phyloP scores from a whole-genome alignment of 2,888 invertebrate species.

The Scelioninae gen. 1 region DNA sequence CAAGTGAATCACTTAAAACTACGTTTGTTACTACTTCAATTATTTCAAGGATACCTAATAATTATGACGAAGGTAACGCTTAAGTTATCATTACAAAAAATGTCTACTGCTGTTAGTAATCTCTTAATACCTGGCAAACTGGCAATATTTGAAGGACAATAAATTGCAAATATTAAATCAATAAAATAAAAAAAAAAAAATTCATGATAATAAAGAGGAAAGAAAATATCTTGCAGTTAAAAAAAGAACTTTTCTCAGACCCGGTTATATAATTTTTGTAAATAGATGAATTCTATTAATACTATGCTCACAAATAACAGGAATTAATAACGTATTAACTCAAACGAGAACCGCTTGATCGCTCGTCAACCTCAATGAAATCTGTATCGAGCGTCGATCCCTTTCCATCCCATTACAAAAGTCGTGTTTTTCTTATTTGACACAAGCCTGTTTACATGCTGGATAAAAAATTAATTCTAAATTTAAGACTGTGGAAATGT shows the following conservation, averaged over 20 bases:
- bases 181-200: background rate
- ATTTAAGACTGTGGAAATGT: background rate
- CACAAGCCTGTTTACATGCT: background rate
- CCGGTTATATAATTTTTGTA: background rate
- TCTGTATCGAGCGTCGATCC: constrained; percentile 20
- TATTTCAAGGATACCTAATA: constrained; percentile 41
- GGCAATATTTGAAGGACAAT: too few species aligned
- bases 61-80: constrained; percentile 35
- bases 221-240: background rate
- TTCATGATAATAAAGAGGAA: too few species aligned
- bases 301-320: background rate
- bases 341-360: constrained; percentile 4
- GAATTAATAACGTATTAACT: constrained; percentile 5
- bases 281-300: constrained; percentile 10
- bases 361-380: constrained; percentile 29
- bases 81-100: constrained; percentile 10
- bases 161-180: background rate
- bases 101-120: background rate
- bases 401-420: constrained; percentile 25
- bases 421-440: background rate
- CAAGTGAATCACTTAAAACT: constrained; percentile 5
- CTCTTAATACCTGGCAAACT: too few species aligned
- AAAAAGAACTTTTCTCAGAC: background rate
- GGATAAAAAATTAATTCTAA: constrained; percentile 5
- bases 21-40: constrained; percentile 29